Evolutionary conservation across 2,888 invertebrate genomes (phyloP), one percentile per base, ranked within the genome.

Genomic region (Malachius bipustulatus): DNA sequence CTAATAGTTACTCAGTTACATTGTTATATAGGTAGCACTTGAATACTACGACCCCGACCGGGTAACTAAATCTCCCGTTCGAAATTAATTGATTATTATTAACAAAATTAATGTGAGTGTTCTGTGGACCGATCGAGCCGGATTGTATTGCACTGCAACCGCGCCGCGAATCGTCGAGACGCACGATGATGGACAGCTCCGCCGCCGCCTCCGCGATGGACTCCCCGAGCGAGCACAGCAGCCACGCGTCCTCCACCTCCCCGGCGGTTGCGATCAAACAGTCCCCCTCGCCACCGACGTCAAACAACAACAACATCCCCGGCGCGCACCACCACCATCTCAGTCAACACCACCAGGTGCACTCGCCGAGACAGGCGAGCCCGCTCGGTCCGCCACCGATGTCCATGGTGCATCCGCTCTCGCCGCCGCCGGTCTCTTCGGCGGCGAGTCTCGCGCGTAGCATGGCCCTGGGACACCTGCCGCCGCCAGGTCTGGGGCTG

Each of bases 381-480:
- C 64, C 63, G 32, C 47, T 64, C 42, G 64, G 65, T 28, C 63
- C 66, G 37, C 67, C 69, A 38, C 66, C 65, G 45, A 63, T 67
- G 53, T 67, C 67, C 34, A 65, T 74, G 62, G 71, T 69, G 32
- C 76, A 76, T 47, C 73, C 73, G 44, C 58, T 76, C 29, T 75
- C 75, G 52, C 75, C 76, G 43, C 75, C 76, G 44, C 77, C 76
- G 37, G 67, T 75, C 33, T 68, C 73, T 34, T 70, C 70, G 34
- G 75, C 76, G 49, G 74, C 79, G 50, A 70, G 75, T 35, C 68
- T 77, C 56, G 71, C 70, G 28, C 62, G 71, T 42, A 70, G 70
- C 47, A 71, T 80, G 70, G 80, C 82, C 42, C 80, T 80, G 62
- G 80, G 82, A 41, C 84, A 83, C 47, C 66, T 88, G 60, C 83